Evolutionary conservation across 2,888 invertebrate species (phyloP), one percentile per base, ranked within the genome.

Genomic region (Hesperia comma): DNA sequence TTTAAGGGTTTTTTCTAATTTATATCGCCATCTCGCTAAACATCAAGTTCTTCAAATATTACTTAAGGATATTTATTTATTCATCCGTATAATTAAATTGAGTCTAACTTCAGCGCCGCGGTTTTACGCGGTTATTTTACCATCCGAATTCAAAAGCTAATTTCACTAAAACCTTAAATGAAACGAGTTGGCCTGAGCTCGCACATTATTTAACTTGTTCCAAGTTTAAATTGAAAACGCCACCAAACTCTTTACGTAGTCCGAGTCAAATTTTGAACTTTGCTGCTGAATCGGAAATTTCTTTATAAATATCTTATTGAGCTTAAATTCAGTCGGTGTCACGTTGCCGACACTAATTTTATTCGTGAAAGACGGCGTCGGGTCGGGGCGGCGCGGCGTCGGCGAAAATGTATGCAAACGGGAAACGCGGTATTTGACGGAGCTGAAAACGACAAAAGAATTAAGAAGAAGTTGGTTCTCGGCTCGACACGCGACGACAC

Each of bases 231-330:
- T 92, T 92, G 92, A 92, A 92, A 92, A 92, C 86, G 90, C 87
- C 83, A 87, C 87, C 86, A 79, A 92, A 92, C 91, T 92, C 92
- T 90, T 91, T 90, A 87, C 82, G 80, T 83, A 88, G 87, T 86
- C 83, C 81, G 85, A 90, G 86, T 90, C 87, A 89, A 92, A 92
- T 89, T 92, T 87, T 92, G 92, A 92, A 92, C 91, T 92, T 92
- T 91, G 88, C 90, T 84, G 88, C 87, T 90, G 92, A 92, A 92
- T 92, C 84, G 90, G 90, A 91, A 90, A 92, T 90, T 88, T 91
- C 92, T 91, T 91, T 91, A 92, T 92, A 92, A 92, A 92, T 92
- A 92, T 90, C 88, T 91, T 92, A 92, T 91, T 90, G 91, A 79
- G 92, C 87, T 91, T 88, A 91, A 92, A 92, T 89, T 92, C 89